Percentiles rank a stretch among this genome's conserved stretches.
These are phyloP conservation scores for Tragelaphus imberbis DNA, from an alignment of 2,113 vertebrate species.

Conservation along the genomic window DNA sequence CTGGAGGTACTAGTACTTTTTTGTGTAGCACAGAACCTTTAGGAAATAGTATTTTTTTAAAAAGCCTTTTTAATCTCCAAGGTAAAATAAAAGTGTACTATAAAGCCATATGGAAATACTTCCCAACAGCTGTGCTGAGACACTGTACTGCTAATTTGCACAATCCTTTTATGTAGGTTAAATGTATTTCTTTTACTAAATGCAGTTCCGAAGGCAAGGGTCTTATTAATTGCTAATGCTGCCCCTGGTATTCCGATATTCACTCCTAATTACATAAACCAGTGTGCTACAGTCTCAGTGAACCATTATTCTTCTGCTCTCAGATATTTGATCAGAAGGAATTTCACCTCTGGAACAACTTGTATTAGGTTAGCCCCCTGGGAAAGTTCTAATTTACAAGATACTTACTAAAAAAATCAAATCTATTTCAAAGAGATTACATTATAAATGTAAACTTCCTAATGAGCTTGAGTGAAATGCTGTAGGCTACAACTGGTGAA, in stretches of 20 bases:
- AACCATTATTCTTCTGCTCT: conserved; percentile 55
- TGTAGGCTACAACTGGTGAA: conserved; percentile 79
- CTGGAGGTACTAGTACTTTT: not conserved
- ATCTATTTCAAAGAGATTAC: conserved; percentile 83
- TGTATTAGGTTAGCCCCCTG: conserved; percentile 71
- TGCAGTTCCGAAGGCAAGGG: conserved; percentile 43
- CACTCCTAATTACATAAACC: conserved; percentile 52
- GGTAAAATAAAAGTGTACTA: conserved; percentile 64
- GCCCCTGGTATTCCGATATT: conserved; percentile 50
- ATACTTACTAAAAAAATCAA: conserved; percentile 79
- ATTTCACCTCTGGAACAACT: conserved; percentile 76
- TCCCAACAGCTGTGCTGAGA: conserved; percentile 58
- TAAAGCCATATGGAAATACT: conserved; percentile 69
- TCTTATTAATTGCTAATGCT: conserved; percentile 53
- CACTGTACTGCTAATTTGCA: conserved; percentile 60
- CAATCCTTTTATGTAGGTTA: conserved; percentile 61
- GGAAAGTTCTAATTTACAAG: conserved; percentile 83
- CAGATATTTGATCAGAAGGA: conserved; percentile 71
- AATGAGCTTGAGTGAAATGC: conserved; percentile 82
- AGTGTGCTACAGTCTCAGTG: conserved; percentile 7
- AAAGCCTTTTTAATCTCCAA: conserved; percentile 59
- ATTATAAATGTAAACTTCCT: conserved; percentile 84
- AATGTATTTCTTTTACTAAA: conserved; percentile 55
- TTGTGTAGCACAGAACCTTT: conserved; percentile 33
- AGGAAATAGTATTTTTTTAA: conserved; percentile 56